phyloP scores from a whole-genome alignment of 1,140 invertebrate species.

The Arion vulgaris region DNA sequence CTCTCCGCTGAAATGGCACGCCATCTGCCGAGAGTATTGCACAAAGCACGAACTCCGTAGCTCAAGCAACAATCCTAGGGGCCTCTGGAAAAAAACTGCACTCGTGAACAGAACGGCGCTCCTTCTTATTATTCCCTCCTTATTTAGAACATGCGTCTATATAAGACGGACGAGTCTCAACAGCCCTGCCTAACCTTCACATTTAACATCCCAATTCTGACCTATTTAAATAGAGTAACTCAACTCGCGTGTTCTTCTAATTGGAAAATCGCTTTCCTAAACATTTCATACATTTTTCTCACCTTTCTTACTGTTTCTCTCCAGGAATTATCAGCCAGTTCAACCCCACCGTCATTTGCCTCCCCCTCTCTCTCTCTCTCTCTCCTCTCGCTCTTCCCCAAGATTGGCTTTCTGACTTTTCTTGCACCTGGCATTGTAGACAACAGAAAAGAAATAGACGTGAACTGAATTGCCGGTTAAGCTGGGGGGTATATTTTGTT shows the following conservation, averaged over 20 bases:
- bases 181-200: no score
- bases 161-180: no score
- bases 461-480: background rate
- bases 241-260: background rate
- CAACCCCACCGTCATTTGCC: no score
- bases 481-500: background rate
- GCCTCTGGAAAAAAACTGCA: no score
- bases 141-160: no score
- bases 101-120: no score
- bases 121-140: no score
- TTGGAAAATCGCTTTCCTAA: background rate
- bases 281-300: conserved; percentile 4
- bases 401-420: background rate
- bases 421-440: background rate
- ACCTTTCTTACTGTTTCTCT: background rate
- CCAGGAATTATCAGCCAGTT: no score
- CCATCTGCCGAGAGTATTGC: no score
- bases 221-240: background rate
- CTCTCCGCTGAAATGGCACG: no score
- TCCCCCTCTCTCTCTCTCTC: background rate
- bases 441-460: background rate
- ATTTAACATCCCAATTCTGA: background rate
- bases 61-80: no score
- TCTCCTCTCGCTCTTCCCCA: background rate
- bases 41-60: no score